Conservation (phyloP, 2,888 invertebrate genomes). For the Cosmorhoe ocellata region DNA sequence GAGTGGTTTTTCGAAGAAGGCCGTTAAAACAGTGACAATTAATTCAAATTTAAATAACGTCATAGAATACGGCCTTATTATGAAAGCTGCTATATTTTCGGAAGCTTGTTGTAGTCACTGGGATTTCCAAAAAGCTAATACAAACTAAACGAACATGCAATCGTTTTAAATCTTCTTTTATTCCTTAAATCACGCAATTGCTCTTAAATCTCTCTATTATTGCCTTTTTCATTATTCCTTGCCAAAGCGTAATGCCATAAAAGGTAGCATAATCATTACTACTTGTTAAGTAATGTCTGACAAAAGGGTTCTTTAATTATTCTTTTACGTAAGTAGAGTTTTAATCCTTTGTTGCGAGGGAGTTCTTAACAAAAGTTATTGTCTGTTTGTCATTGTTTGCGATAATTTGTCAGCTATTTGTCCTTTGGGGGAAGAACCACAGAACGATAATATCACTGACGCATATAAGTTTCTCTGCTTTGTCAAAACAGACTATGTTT, state of each 20-base stretch:
- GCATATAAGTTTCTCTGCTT: not conserved
- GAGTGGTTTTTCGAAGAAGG: not conserved
- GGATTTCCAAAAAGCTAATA: not conserved
- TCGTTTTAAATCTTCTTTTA: no score
- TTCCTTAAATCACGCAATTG: no score
- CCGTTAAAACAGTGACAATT: no score
- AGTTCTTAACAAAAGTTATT: constrained; percentile 51
- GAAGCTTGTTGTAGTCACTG: not conserved
- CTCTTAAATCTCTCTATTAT: no score
- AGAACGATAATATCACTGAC: not conserved
- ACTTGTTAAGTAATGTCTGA: constrained; percentile 39
- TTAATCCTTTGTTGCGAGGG: constrained; percentile 45
- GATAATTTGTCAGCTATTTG: constrained; percentile 77
- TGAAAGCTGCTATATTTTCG: no score
- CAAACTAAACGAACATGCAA: no score
- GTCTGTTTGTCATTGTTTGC: constrained; percentile 60
- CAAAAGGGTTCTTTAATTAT: constrained; percentile 48
- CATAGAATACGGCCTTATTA: no score
- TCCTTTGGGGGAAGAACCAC: constrained; percentile 58
- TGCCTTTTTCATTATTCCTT: constrained; percentile 30
- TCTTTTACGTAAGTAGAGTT: constrained; percentile 45
- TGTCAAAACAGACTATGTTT: no score
- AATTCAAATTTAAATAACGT: no score
- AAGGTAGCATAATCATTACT: constrained; percentile 40
- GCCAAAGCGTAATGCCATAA: constrained; percentile 42